Evolutionary conservation across 1,140 invertebrate species (phyloP).

Genomic region (Hetaerina americana): DNA sequence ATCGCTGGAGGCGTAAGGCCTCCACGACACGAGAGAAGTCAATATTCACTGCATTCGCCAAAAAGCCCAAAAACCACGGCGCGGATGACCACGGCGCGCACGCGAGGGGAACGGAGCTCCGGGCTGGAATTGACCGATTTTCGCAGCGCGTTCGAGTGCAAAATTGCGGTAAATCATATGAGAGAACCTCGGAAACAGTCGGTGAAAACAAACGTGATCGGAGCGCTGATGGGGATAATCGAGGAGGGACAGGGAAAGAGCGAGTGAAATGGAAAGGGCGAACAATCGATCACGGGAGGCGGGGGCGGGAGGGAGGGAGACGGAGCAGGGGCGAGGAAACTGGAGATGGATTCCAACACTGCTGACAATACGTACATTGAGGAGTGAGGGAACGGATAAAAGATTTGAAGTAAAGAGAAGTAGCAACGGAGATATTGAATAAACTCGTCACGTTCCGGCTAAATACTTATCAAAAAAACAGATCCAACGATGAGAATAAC

Average conservation of each 20-base stretch:
- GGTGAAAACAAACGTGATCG: background rate
- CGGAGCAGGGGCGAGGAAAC: background rate
- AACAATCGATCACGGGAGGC: background rate
- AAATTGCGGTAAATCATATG: background rate
- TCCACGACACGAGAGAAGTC: background rate
- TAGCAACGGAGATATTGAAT: too few relatives aligned
- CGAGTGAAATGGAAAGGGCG: background rate
- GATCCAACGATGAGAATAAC: too few relatives aligned
- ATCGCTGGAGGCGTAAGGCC: background rate
- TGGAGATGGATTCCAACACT: too few relatives aligned
- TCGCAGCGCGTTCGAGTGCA: background rate
- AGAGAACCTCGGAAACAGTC: background rate
- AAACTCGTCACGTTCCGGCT: too few relatives aligned
- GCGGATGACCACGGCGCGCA: too few relatives aligned
- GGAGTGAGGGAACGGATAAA: too few relatives aligned
- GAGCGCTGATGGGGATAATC: background rate
- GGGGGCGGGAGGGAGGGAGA: background rate
- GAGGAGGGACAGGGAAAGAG: background rate
- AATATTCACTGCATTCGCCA: background rate
- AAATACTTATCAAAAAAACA: too few relatives aligned
- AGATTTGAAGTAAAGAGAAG: too few relatives aligned
- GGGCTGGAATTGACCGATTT: background rate
- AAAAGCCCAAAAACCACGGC: background rate
- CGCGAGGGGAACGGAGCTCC: background rate
- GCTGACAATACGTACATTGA: too few relatives aligned